phyloP scores from a whole-genome alignment of 2,888 invertebrate species.

The Drosophila putrida region DNA sequence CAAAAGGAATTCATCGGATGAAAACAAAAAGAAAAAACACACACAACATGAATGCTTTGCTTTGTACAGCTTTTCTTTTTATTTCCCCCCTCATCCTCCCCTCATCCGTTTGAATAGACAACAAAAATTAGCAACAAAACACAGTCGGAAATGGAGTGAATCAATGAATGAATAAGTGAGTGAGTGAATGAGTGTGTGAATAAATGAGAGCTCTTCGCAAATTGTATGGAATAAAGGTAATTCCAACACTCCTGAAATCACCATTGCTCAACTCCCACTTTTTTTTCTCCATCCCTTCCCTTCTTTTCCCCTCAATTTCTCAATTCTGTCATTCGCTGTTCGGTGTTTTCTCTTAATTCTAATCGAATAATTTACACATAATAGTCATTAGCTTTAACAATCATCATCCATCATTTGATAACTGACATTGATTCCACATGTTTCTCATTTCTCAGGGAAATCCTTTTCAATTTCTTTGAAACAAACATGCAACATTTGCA shows the following conservation, averaged over 20 bases:
- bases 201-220: slow-evolving; percentile 17
- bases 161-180: slow-evolving; percentile 17
- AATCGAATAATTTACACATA: slow-evolving; percentile 1
- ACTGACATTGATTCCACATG: slow-evolving; percentile 6
- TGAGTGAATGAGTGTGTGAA: slow-evolving; percentile 14
- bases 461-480: not conserved
- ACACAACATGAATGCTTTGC: not conserved
- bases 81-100: not conserved
- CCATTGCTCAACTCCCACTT: not conserved
- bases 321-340: not conserved
- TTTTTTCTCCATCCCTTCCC: not conserved
- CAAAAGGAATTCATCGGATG: not conserved
- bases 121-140: slow-evolving; percentile 61
- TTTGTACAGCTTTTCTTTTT: not conserved
- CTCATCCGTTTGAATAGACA: slow-evolving; percentile 35
- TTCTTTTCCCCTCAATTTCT: not conserved
- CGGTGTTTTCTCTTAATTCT: not conserved
- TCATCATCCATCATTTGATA: slow-evolving; percentile 9
- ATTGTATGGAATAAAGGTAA: not conserved
- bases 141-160: slow-evolving; percentile 16
- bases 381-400: slow-evolving; percentile 11
- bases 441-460: not conserved
- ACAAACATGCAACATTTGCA: not conserved
- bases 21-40: not conserved
- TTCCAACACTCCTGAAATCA: no score